These are phyloP conservation scores for Cossypha niveicapilla DNA, from an alignment of 2,797 vertebrate species.

Conservation along the genomic window DNA sequence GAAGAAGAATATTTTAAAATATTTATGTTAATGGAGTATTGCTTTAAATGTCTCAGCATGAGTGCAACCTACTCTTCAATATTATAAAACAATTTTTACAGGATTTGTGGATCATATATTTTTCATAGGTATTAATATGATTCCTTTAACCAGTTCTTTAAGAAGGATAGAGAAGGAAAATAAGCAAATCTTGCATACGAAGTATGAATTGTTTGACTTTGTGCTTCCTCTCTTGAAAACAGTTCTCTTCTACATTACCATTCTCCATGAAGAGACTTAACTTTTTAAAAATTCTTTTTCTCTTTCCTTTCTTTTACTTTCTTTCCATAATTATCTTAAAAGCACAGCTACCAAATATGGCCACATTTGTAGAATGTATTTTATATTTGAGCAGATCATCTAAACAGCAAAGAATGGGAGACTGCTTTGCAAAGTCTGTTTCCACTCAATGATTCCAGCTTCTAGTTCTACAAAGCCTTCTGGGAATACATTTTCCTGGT, in stretches of 20 bases:
- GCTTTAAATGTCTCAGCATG: neutral
- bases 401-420: constrained; percentile 53
- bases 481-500: constrained; percentile 73
- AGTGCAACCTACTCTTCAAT: neutral
- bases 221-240: neutral
- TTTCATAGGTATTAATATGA: neutral
- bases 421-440: constrained; percentile 72
- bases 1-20: neutral
- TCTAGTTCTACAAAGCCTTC: constrained; percentile 74
- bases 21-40: neutral
- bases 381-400: constrained; percentile 47
- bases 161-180: neutral
- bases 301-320: neutral
- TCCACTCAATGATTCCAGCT: constrained; percentile 73
- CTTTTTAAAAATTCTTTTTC: neutral
- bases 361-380: constrained; percentile 47
- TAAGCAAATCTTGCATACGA: neutral
- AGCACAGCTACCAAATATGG: constrained; percentile 18
- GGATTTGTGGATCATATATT: neutral
- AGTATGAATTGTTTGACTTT: neutral
- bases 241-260: neutral
- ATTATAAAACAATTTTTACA: neutral
- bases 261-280: neutral
- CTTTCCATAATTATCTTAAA: constrained; percentile 21
- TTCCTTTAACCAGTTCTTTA: neutral